Evolutionary conservation across 2,888 invertebrate species (phyloP).

Genomic region (Pandemis corylana): DNA sequence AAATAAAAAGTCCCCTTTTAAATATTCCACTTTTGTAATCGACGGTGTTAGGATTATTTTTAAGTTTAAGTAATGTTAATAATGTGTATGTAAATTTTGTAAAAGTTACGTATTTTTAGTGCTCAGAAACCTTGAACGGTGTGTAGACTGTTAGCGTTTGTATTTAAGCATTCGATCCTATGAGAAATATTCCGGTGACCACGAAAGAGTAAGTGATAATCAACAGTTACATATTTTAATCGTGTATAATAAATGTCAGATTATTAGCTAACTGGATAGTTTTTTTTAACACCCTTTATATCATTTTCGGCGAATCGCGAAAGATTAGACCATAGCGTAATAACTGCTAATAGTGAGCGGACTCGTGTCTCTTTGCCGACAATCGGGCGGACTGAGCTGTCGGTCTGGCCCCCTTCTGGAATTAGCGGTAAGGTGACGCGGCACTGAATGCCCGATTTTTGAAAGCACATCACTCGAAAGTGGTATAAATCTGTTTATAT

Average conservation of each 20-base stretch:
- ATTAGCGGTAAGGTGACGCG: no score
- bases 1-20: conserved; percentile 32
- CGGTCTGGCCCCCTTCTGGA: no score
- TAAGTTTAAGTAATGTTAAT: conserved; percentile 56
- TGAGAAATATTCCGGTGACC: conserved; percentile 49
- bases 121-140: conserved; percentile 45
- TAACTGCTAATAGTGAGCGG: no score
- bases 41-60: conserved; percentile 60
- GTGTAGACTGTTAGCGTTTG: conserved; percentile 42
- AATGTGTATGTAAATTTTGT: conserved; percentile 77
- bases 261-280: conserved; percentile 58
- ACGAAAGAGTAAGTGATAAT: conserved; percentile 64
- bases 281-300: conserved; percentile 49
- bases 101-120: conserved; percentile 60
- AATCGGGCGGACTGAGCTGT: no score
- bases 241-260: conserved; percentile 75
- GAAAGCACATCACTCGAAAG: no score
- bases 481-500: no score
- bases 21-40: conserved; percentile 45
- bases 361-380: no score
- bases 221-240: conserved; percentile 70
- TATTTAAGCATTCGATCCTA: conserved; percentile 43
- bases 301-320: no score
- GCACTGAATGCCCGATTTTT: no score
- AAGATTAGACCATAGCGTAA: no score